A percentile compares a stretch with the other conserved stretches of the same genome.
Evolutionary conservation across 1,140 invertebrate species (phyloP).

Genomic region (Pteromalus puparum): DNA sequence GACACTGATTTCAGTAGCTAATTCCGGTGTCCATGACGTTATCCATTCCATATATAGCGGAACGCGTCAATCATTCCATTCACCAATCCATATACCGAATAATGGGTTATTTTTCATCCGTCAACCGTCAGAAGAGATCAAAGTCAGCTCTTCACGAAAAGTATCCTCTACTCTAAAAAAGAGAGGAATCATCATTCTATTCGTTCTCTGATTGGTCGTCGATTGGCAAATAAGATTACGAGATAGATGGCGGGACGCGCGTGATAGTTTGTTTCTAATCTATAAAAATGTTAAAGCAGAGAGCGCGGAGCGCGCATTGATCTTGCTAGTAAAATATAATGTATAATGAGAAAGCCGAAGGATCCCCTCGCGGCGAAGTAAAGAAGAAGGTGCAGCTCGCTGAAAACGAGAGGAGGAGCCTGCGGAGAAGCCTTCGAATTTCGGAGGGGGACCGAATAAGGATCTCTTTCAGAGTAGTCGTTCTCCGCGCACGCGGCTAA

Average conservation of each 20-base stretch:
- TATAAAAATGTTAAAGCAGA: too few relatives aligned
- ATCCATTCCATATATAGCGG: not conserved
- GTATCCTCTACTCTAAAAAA: too few relatives aligned
- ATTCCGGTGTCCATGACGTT: not conserved
- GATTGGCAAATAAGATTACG: too few relatives aligned
- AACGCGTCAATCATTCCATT: not conserved
- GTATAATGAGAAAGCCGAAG: not conserved
- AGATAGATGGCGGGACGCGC: too few relatives aligned
- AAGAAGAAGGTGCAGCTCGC: not conserved
- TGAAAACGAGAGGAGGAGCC: not conserved
- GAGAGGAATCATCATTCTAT: too few relatives aligned
- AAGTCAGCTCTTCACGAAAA: not conserved
- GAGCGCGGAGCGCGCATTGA: too few relatives aligned
- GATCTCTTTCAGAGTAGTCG: conserved; percentile 13
- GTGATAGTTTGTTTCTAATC: too few relatives aligned
- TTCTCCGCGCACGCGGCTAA: not conserved
- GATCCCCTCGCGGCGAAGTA: not conserved
- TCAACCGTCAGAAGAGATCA: not conserved
- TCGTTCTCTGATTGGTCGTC: too few relatives aligned
- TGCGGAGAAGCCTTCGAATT: conserved; percentile 16
- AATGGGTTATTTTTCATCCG: too few relatives aligned
- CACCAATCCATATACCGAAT: not conserved
- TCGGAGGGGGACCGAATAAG: not conserved
- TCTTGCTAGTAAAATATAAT: too few relatives aligned
- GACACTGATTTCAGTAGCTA: not conserved